Evolutionary conservation across 2,888 invertebrate species (phyloP).

Genomic region (Drosophila borealis): DNA sequence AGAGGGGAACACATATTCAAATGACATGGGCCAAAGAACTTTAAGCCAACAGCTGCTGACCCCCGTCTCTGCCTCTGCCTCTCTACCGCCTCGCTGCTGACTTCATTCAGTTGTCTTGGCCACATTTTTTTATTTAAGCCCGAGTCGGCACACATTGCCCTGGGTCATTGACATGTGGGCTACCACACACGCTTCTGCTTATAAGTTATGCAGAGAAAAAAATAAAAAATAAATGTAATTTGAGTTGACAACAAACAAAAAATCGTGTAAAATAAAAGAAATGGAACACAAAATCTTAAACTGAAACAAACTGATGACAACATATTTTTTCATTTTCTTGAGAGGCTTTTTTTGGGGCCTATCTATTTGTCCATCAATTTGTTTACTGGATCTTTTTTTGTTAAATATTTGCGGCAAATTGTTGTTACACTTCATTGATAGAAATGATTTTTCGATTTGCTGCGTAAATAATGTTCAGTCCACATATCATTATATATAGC

Average conservation of each 20-base stretch:
- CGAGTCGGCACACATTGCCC: constrained; percentile 46
- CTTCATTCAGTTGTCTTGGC: constrained; percentile 46
- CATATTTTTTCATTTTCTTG: background rate
- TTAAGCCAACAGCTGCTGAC: constrained; percentile 33
- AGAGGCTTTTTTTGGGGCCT: background rate
- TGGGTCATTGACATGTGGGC: constrained; percentile 54
- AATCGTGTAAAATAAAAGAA: constrained; percentile 8
- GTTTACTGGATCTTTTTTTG: background rate
- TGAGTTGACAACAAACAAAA: constrained; percentile 27
- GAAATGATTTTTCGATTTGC: constrained; percentile 18
- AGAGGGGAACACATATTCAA: constrained; percentile 45
- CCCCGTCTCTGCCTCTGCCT: background rate
- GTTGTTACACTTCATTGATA: constrained; percentile 43
- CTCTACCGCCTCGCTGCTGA: background rate
- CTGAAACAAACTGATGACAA: constrained; percentile 18
- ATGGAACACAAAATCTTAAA: constrained; percentile 18
- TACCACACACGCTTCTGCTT: constrained; percentile 21
- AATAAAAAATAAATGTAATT: constrained; percentile 7
- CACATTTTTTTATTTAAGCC: constrained; percentile 47
- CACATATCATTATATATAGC: background rate
- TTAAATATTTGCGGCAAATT: constrained; percentile 41
- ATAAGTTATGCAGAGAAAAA: constrained; percentile 19
- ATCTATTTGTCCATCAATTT: constrained; percentile 4
- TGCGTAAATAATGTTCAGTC: constrained; percentile 5
- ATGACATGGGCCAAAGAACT: constrained; percentile 52